Conservation (phyloP, 2,888 invertebrate genomes). For the Embidobia sp. region DNA sequence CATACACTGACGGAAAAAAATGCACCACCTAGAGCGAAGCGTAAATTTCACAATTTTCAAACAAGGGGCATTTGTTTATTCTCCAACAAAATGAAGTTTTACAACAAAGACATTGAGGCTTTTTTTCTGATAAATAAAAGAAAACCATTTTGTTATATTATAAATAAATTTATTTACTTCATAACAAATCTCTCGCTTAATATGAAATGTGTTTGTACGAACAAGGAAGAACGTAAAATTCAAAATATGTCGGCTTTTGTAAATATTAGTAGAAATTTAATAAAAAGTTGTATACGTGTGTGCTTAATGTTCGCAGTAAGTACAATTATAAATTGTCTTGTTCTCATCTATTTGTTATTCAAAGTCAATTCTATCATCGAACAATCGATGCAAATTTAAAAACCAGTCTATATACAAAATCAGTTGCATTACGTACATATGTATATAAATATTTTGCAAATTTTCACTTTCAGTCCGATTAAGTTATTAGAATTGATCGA, state of each 20-base stretch:
- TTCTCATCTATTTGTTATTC: conserved; percentile 5
- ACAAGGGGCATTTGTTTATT: too few species aligned
- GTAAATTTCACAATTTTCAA: too few species aligned
- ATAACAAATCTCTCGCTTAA: conserved; percentile 58
- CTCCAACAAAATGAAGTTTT: too few species aligned
- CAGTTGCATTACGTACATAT: conserved; percentile 52
- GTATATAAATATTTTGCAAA: conserved; percentile 51
- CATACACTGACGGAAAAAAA: too few species aligned
- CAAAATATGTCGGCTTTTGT: conserved; percentile 21
- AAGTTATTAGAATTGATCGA: conserved; percentile 52
- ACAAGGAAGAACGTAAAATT: conserved; percentile 59
- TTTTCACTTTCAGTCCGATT: conserved; percentile 49
- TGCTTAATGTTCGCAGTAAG: conserved; percentile 52
- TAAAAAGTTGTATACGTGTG: conserved; percentile 42
- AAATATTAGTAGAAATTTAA: conserved; percentile 54
- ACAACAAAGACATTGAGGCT: too few species aligned
- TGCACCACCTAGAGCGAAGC: too few species aligned
- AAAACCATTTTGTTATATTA: conserved; percentile 46
- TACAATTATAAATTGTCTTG: conserved; percentile 58
- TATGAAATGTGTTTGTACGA: conserved; percentile 57
- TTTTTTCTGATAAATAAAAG: conserved; percentile 9
- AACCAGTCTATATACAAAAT: conserved; percentile 62
- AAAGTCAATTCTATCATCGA: conserved; percentile 48
- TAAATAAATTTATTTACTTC: conserved; percentile 62
- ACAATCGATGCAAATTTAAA: conserved; percentile 63